phyloP scores from a whole-genome alignment of 2,797 vertebrate genomes.

The Anisognathus igniventris region DNA sequence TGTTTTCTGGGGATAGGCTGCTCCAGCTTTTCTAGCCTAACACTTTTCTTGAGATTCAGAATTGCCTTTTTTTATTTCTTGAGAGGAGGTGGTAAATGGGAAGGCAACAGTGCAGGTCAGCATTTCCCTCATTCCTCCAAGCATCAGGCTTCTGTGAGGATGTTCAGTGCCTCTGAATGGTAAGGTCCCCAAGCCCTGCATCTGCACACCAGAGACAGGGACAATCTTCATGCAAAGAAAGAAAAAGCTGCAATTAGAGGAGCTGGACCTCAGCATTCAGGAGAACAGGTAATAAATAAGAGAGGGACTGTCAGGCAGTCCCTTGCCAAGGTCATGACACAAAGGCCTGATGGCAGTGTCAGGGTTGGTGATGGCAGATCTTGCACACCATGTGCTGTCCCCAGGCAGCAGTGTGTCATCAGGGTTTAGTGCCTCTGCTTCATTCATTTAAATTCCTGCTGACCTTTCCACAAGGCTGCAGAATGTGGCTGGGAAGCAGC shows the following conservation, averaged over 20 bases:
- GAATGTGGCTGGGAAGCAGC: conserved; percentile 48
- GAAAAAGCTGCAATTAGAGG: not conserved
- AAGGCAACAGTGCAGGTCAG: not conserved
- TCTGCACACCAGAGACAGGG: not conserved
- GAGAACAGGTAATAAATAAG: not conserved
- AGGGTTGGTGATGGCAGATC: conserved; percentile 1
- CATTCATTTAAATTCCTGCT: conserved; percentile 33
- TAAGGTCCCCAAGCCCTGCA: not conserved
- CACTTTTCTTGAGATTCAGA: not conserved
- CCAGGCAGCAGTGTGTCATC: not conserved
- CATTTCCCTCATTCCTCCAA: not conserved
- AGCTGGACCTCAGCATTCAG: not conserved
- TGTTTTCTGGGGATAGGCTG: not conserved
- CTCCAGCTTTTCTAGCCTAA: not conserved
- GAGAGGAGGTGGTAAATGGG: not conserved
- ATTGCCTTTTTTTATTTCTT: not conserved
- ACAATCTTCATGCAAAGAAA: not conserved
- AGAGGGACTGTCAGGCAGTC: not conserved
- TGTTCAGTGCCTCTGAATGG: not conserved
- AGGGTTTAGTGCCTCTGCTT: conserved; percentile 12
- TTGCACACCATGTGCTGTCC: not conserved
- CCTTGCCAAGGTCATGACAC: not conserved
- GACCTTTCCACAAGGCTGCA: conserved; percentile 41
- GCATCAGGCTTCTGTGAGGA: not conserved
- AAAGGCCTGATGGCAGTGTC: not conserved